phyloP scores from a whole-genome alignment of 2,113 vertebrate species.

The Taurulus bubalis region DNA sequence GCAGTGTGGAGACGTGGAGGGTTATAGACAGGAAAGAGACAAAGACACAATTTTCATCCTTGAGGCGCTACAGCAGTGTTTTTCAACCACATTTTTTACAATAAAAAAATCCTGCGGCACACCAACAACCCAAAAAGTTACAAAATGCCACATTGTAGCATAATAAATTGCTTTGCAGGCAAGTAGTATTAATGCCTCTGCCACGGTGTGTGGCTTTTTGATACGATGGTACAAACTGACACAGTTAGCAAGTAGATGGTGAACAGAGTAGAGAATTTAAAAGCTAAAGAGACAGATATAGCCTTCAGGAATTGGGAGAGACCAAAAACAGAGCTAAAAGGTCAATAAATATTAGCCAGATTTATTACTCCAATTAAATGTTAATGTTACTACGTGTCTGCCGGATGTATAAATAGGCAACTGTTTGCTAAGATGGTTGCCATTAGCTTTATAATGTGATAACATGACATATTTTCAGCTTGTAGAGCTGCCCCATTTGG shows the following conservation, averaged over 20 bases:
- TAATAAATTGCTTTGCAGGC: too few relatives aligned
- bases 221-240: background rate
- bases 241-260: background rate
- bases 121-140: too few relatives aligned
- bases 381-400: background rate
- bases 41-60: slow-evolving; percentile 17
- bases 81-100: too few relatives aligned
- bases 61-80: too few relatives aligned
- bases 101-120: too few relatives aligned
- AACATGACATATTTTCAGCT: background rate
- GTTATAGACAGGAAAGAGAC: slow-evolving; percentile 35
- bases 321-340: background rate
- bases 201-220: too few relatives aligned
- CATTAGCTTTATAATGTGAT: background rate
- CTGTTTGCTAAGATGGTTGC: background rate
- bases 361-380: background rate
- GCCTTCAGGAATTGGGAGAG: background rate
- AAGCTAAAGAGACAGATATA: background rate
- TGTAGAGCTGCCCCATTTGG: background rate
- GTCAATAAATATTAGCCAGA: background rate
- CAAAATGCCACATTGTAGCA: too few relatives aligned
- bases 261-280: background rate
- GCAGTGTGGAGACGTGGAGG: slow-evolving; percentile 39
- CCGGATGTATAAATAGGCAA: background rate
- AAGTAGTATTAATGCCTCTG: too few relatives aligned